Conservation (phyloP, 64 coral and sea anemone species). For the Catalaphyllia jardinei region DNA sequence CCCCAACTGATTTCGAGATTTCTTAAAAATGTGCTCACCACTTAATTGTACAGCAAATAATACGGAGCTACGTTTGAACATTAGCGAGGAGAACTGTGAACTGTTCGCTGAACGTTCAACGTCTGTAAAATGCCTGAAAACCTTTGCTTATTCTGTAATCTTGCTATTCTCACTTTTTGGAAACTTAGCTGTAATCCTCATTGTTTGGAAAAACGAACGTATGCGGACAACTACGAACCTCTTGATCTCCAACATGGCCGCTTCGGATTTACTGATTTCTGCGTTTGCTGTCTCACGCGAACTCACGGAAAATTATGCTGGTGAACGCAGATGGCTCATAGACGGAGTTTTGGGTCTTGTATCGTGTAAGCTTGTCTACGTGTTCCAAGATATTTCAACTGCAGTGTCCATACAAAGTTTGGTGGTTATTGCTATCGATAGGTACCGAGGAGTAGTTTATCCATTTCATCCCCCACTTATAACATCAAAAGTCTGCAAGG, state of each 20-base stretch:
- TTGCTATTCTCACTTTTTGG: conserved; percentile 25
- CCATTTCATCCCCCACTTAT: conserved; percentile 3
- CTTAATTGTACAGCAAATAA: neutral
- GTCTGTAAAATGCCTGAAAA: conserved; percentile 21
- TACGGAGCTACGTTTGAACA: neutral
- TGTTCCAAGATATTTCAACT: conserved; percentile 28
- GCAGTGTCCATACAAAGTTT: conserved; percentile 40
- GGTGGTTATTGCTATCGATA: conserved; percentile 38
- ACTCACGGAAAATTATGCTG: neutral
- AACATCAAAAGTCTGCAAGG: neutral
- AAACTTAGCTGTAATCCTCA: conserved; percentile 26
- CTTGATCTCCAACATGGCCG: conserved; percentile 49
- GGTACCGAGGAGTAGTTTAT: conserved; percentile 30
- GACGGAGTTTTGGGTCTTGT: neutral
- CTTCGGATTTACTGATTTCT: conserved; percentile 24
- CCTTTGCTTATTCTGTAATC: conserved; percentile 30
- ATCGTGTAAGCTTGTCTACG: conserved; percentile 23
- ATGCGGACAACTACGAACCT: conserved; percentile 44
- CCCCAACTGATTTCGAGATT: too few relatives aligned
- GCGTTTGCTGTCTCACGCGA: neutral
- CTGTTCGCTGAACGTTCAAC: neutral
- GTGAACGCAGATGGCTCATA: conserved; percentile 18
- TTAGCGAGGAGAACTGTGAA: neutral
- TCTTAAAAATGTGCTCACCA: too few relatives aligned
- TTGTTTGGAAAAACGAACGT: conserved; percentile 24